Base-by-base conservation (phyloP, 2,113 vertebrate species). In the Cavia porcellus region DNA sequence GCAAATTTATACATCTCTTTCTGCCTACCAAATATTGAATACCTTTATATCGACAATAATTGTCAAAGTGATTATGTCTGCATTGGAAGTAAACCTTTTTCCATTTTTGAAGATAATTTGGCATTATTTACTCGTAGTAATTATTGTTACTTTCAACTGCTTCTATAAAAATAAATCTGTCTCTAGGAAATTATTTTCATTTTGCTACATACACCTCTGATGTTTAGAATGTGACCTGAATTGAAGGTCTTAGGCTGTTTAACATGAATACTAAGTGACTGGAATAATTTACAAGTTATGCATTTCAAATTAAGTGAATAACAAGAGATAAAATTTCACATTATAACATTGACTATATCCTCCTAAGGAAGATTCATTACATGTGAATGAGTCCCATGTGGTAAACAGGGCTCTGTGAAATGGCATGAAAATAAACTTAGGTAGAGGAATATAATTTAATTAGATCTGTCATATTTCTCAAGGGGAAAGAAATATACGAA, bases 241-340 rank as follows among this genome's bases (percentile, higher is more conserved):
- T 64, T 0, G 92, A 92, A 95, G 94, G 94, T 96, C 45, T 52
- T 96, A 9, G 91, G 8, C 66, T 96, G 1, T 96, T 98, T 95
- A 85, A 90, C 61, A 92, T 97, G 97, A 98, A 97, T 97, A 97
- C 95, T 97, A 89, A 98, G 97, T 96, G 9, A 77, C n/a, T 75
- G 11, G 96, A 98, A 95, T 98, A 97, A 98, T 97, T 97, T 97
- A 96, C 87, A 97, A 72, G 32, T 64, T 96, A 28, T 81, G 86
- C 92, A 93, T 95, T 97, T 94, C 95, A 97, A 97, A 97, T 97
- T 97, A 98, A 97, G 94, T 95, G 79, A 94, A 89, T 83, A 92
- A 74, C 81, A 66, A 95, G 88, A 96, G 96, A 97, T 96, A 92
- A 95, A 97, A 96, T 55, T 96, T 97, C 83, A 70, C 82, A 47